phyloP scores from a whole-genome alignment of 2,888 invertebrate species.

The Meteorus colon region DNA sequence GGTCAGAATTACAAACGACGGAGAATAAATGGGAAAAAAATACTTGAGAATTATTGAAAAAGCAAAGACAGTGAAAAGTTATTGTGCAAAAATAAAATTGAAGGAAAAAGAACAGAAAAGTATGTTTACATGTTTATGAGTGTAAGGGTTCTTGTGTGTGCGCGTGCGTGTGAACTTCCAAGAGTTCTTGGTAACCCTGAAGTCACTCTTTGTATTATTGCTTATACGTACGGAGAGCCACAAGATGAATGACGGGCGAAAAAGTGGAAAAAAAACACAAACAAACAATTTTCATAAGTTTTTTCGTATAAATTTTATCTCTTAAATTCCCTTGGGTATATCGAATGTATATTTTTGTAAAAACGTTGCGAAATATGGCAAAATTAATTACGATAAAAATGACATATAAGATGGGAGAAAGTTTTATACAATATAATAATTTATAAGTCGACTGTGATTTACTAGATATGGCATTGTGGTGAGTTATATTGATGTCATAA shows the following conservation, averaged over 20 bases:
- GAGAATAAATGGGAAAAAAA: neutral
- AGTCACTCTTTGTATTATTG: constrained; percentile 61
- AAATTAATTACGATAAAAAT: neutral
- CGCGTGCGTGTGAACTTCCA: constrained; percentile 32
- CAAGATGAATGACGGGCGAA: constrained; percentile 20
- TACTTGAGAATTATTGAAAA: neutral
- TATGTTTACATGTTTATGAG: constrained; percentile 28
- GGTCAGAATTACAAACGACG: constrained; percentile 28
- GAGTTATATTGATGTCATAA: too few relatives aligned
- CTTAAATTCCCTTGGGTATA: neutral
- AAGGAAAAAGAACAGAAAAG: constrained; percentile 41
- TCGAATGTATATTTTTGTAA: neutral
- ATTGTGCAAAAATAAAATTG: constrained; percentile 5
- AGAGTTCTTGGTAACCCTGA: constrained; percentile 55
- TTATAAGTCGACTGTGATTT: too few relatives aligned
- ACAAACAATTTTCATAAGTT: constrained; percentile 23
- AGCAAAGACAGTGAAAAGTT: neutral
- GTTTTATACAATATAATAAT: too few relatives aligned
- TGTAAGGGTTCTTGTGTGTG: constrained; percentile 22
- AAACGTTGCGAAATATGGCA: neutral
- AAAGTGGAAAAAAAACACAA: constrained; percentile 19
- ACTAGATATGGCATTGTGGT: too few relatives aligned
- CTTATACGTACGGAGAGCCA: constrained; percentile 25
- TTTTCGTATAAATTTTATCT: neutral
- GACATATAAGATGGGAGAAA: too few relatives aligned